phyloP scores from a whole-genome alignment of 2,113 vertebrate species.

The Recurvirostra avosetta region DNA sequence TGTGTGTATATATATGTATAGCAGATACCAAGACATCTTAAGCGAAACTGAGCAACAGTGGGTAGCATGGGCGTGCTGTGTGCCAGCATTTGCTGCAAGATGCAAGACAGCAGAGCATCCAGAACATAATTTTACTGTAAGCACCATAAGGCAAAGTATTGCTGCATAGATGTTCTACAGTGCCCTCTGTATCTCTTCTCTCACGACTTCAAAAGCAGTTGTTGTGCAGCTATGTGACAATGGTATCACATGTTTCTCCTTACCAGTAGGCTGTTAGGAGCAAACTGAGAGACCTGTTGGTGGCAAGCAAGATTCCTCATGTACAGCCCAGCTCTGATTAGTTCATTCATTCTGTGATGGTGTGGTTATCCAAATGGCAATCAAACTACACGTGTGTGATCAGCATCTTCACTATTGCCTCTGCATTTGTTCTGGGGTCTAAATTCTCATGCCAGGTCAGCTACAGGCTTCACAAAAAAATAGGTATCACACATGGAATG shows the following conservation, averaged over 20 bases:
- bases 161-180: neutral
- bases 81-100: neutral
- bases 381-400: neutral
- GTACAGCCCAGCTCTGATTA: neutral
- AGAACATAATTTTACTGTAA: neutral
- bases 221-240: neutral
- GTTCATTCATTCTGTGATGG: neutral
- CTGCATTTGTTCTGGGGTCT: neutral
- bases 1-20: too few relatives aligned
- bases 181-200: neutral
- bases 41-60: neutral
- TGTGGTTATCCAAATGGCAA: neutral
- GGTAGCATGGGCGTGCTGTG: neutral
- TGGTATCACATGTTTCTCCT: neutral
- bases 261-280: neutral
- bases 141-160: neutral
- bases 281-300: neutral
- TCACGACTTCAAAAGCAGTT: neutral
- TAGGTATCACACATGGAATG: neutral
- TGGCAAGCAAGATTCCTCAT: neutral
- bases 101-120: neutral
- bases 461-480: neutral
- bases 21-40: neutral
- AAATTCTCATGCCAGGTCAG: neutral
- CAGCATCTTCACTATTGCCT: neutral